These are phyloP conservation scores for Cyprinodon brontotheroides DNA, from an alignment of 2,113 vertebrate genomes.

Conservation along the genomic window DNA sequence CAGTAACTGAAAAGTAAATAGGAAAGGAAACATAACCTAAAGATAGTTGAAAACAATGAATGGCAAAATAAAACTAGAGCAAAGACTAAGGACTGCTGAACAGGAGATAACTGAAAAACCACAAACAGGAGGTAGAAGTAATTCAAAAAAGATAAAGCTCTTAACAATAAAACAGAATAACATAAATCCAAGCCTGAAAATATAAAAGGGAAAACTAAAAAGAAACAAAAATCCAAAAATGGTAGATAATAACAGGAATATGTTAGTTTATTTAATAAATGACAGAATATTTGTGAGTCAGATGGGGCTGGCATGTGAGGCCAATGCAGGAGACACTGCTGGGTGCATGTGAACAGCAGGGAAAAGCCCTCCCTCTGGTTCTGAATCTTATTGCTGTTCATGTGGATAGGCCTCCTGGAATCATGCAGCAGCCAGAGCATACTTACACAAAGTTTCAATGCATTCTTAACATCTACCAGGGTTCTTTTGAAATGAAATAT, in stretches of 20 bases:
- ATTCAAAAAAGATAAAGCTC: no score
- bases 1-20: no score
- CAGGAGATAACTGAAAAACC: no score
- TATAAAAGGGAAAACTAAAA: no score
- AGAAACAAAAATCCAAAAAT: no score
- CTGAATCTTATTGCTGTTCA: conserved; percentile 60
- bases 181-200: no score
- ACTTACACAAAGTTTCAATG: conserved; percentile 53
- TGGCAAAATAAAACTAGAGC: no score
- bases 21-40: no score
- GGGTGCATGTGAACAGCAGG: conserved; percentile 33
- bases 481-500: conserved; percentile 15
- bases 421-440: conserved; percentile 52
- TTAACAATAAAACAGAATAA: no score
- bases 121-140: no score
- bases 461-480: conserved; percentile 8
- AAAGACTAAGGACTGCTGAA: no score
- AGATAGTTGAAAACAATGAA: no score
- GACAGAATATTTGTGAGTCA: background rate
- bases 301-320: background rate
- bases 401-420: conserved; percentile 46
- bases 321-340: background rate
- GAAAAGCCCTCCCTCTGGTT: conserved; percentile 39
- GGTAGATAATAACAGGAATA: background rate
- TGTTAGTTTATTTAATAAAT: background rate